Base-by-base conservation (phyloP, 2,888 invertebrate genomes). In the Lasioglossum calceatum region DNA sequence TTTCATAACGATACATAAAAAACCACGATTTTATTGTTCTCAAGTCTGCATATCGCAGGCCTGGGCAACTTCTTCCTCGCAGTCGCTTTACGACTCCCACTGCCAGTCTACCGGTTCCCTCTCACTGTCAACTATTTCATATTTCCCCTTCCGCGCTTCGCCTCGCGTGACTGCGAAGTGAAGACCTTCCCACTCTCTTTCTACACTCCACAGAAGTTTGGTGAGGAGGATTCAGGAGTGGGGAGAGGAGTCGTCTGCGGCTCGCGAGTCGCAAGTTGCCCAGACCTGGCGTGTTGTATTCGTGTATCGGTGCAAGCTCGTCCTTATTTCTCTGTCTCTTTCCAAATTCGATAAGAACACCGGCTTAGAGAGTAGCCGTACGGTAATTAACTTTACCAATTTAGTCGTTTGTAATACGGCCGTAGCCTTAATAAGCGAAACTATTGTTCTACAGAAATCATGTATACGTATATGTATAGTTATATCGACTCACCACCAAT, bases 1-100 rank as follows among this genome's bases (percentile, higher is more conserved):
- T 78, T 85, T 77, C 82, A 36, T 87, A 89, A 89, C 76, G 80
- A 85, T 87, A 88, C 88, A 88, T 89, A 89, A 80, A 87, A 87
- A 82, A 86, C 70, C 79, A 78, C 44, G 47, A 79, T 76, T 70
- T 85, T 79, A 72, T 81, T 83, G 79, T 77, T 84, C 67, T 27
- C 44, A 61, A 14, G 44, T 5, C 8, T 39, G 19, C 23, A 32
- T 61, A 42, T 14, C 16, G 47, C 14, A 44, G 42, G 42, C 42
- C 47, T 16, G 47, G 16, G 4, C 47, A 47, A 47, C 47, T 47
- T 47, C 47, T 44, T 47, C 47, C 47, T 1, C 47, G 47, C 16
- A 4, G 4, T 47, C 47, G 44, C 12, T 12, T 44, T 3, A 44
- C 44, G 44, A 44, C 44, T 44, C 12, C 44, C 44, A 44, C 44